Base-by-base conservation (phyloP, 2,113 vertebrate species). In the Centropus bengalensis region DNA sequence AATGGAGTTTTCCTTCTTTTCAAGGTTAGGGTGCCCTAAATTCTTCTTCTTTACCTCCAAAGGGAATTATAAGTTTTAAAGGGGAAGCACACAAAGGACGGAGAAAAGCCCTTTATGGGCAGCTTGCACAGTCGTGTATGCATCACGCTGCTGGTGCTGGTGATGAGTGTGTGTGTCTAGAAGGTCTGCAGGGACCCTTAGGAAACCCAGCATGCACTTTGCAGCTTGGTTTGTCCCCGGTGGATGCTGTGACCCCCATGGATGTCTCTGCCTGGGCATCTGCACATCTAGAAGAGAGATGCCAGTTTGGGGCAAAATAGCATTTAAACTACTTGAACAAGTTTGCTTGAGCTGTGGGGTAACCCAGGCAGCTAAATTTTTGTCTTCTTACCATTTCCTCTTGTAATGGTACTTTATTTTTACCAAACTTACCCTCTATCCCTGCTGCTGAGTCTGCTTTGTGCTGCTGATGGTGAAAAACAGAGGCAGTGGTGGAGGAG, bases 1-100 rank as follows among this genome's bases (percentile, higher is more conserved):
- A 94, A 93, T 88, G 49, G 81, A 69, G 73, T 86, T 94, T 91
- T 89, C 84, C 67, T 58, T 91, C 84, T 95, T 93, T 84, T 91
- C 91, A 92, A 82, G 84, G 74, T 66, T 87, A 68, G 86, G 74
- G 67, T 79, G 91, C 84, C 81, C 91, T 94, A 36, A 89, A 94
- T 94, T 64, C 94, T 89, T 81, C 38, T 91, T 71, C 59, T 94
- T 82, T 93, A 91, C 87, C 52, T 96, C 93, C 66, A 36, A 56
- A 79, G 27, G 18, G 76, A n/a, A n/a, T 75, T 79, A 38, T 68
- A 38, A 56, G 58, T 82, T 95, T 78, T 27, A 75, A 87, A 84
- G 69, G 42, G 60, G 60, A 45, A 63, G 47, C 52, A n/a, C 60
- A 79, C 64, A 83, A 92, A 93, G 88, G 80, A 28, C 4, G 14